phyloP scores from a whole-genome alignment of 1,140 invertebrate species.

The Dolichoris vasculosae region DNA sequence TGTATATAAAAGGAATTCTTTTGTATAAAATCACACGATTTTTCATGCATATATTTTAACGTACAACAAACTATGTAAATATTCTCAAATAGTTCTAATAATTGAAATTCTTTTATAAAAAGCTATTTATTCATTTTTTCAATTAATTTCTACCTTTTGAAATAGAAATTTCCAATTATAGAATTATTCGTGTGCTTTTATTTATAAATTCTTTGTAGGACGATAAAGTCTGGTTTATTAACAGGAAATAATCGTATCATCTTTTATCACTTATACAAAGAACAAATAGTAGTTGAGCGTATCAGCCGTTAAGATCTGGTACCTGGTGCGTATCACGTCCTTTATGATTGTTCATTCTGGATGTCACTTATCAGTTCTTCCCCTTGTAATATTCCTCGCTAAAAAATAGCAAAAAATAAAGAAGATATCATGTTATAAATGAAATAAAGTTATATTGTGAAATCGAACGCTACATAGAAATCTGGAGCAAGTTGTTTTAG shows the following conservation, averaged over 20 bases:
- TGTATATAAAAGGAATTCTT: not conserved
- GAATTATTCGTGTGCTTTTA: not conserved
- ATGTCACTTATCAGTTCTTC: conserved; percentile 58
- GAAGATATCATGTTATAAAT: not conserved
- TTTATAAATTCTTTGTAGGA: not conserved
- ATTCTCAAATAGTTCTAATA: not conserved
- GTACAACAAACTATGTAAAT: not conserved
- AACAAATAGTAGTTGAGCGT: not conserved
- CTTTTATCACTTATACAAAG: not conserved
- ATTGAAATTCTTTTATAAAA: not conserved
- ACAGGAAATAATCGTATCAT: not conserved
- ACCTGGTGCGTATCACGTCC: conserved; percentile 22
- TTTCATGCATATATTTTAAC: not conserved
- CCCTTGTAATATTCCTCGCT: conserved; percentile 79
- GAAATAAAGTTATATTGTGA: conserved; percentile 25
- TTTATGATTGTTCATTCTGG: not conserved
- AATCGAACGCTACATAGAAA: conserved; percentile 19
- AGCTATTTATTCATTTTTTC: not conserved
- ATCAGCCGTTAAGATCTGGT: conserved; percentile 9
- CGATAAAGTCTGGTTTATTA: not conserved
- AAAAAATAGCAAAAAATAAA: conserved; percentile 70
- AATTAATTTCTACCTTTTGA: not conserved
- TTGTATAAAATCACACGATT: not conserved
- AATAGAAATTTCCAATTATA: not conserved
- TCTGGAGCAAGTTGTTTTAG: not conserved